A percentile compares a stretch with the other conserved stretches of the same genome.
phyloP scores from a whole-genome alignment of 2,113 vertebrate species.

The Eretmochelys imbricata region DNA sequence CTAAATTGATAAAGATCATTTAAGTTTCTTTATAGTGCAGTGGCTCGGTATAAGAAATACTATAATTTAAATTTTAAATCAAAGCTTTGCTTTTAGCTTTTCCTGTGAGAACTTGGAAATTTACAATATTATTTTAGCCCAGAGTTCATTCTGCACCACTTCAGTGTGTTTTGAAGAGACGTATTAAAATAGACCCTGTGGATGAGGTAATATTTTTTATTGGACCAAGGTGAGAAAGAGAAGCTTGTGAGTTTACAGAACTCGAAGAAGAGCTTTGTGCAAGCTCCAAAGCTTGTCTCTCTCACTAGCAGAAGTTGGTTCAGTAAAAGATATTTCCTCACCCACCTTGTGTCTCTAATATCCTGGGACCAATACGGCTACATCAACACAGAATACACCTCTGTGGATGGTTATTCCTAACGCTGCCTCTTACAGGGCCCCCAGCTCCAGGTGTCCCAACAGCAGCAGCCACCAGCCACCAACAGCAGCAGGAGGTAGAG shows the following conservation, averaged over 20 bases:
- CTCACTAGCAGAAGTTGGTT: not conserved
- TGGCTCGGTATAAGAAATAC: not conserved
- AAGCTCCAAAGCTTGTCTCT: not conserved
- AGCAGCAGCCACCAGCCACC: not conserved
- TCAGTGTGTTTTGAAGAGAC: not conserved
- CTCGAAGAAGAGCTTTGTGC: not conserved
- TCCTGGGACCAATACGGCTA: not conserved
- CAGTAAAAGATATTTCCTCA: not conserved
- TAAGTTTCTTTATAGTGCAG: conserved; percentile 8
- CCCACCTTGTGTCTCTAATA: not conserved
- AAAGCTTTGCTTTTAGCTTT: conserved; percentile 40
- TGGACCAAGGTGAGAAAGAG: not conserved
- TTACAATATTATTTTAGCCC: conserved; percentile 9
- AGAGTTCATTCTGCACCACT: not conserved
- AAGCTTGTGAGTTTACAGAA: not conserved
- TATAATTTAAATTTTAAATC: conserved; percentile 35
- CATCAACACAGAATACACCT: not conserved
- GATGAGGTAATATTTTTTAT: not conserved
- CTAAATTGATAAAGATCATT: not conserved
- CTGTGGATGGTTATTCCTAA: not conserved
- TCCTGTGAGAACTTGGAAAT: not conserved
- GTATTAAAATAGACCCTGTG: not conserved
- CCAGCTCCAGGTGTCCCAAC: not conserved
- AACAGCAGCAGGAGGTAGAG: not conserved
- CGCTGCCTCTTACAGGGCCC: not conserved